These are phyloP conservation scores for Chaetodon auriga DNA, from an alignment of 2,113 vertebrate genomes.

Conservation along the genomic window DNA sequence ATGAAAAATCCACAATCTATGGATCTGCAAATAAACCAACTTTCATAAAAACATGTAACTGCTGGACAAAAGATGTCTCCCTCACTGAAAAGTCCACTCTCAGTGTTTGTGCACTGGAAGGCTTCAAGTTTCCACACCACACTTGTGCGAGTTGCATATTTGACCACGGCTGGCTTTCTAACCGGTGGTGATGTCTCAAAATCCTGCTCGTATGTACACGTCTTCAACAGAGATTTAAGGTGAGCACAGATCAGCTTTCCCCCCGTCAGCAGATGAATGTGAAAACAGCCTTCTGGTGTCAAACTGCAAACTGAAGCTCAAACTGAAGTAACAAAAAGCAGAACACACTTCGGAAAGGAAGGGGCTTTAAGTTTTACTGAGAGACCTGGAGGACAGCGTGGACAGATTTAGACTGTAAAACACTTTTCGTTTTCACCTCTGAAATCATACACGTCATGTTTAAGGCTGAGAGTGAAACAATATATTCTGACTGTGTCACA, in stretches of 20 bases:
- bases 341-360: background rate
- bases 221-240: constrained; percentile 25
- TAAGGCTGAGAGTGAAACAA: background rate
- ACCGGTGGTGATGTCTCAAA: constrained; percentile 1
- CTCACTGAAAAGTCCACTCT: background rate
- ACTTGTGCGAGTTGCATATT: constrained; percentile 3
- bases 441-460: background rate
- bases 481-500: background rate
- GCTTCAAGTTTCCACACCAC: constrained; percentile 7
- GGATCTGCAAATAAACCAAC: background rate
- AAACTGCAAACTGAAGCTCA: constrained; percentile 6
- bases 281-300: constrained; percentile 18
- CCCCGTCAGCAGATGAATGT: background rate
- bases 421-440: background rate
- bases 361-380: background rate
- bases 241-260: constrained; percentile 9
- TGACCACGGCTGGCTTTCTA: background rate
- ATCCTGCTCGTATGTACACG: constrained; percentile 1
- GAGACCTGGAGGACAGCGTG: background rate
- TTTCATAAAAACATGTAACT: background rate
- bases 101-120: background rate
- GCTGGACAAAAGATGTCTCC: background rate
- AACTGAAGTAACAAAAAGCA: constrained; percentile 7
- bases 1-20: too few relatives aligned
- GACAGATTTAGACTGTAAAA: background rate